phyloP scores from a whole-genome alignment of 2,113 vertebrate genomes.

The Halichoerus grypus region DNA sequence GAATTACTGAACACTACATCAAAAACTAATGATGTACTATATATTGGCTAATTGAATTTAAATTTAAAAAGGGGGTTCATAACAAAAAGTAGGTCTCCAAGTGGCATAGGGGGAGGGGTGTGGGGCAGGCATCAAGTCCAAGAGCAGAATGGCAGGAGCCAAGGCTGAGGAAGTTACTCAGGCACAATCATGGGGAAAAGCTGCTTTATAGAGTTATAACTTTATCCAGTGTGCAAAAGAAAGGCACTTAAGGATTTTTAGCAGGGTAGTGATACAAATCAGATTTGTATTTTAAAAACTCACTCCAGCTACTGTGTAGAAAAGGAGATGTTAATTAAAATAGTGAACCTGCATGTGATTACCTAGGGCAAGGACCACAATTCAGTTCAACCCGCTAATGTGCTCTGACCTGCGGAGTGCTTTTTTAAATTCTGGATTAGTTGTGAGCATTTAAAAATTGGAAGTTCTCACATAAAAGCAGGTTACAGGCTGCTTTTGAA shows the following conservation, averaged over 20 bases:
- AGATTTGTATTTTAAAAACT: slow-evolving; percentile 45
- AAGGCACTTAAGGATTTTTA: background rate
- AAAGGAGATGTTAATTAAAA: slow-evolving; percentile 33
- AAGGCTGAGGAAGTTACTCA: background rate
- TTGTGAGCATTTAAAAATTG: background rate
- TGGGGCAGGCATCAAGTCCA: background rate
- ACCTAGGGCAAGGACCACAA: background rate
- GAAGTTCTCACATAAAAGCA: background rate
- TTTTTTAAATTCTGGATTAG: slow-evolving; percentile 6
- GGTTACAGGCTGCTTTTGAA: background rate
- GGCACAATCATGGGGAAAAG: background rate
- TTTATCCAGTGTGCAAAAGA: background rate
- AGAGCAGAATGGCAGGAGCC: background rate
- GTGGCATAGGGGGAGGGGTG: too few relatives aligned
- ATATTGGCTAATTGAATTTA: too few relatives aligned
- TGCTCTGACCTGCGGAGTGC: background rate
- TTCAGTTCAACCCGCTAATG: background rate
- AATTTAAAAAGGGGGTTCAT: background rate
- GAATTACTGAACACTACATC: too few relatives aligned
- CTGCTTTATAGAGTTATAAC: background rate
- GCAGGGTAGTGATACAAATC: background rate
- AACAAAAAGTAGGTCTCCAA: background rate
- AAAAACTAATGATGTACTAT: too few relatives aligned
- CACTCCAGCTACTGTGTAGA: background rate
- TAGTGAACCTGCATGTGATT: background rate